Conservation (phyloP, 2,113 vertebrate species). For the Catharus minimus region DNA sequence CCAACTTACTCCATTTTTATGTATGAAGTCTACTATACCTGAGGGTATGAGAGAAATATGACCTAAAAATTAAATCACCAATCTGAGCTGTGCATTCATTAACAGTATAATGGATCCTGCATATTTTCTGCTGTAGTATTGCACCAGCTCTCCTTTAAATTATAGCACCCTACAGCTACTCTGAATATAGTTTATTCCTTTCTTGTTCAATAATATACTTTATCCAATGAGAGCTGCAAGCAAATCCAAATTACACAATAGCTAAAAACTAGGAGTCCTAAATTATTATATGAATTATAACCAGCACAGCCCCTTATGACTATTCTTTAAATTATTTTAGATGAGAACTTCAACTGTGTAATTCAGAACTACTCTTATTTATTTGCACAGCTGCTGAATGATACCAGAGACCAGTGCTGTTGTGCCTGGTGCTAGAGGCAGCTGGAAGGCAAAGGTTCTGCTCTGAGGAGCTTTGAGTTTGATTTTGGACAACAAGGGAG, state of each 20-base stretch:
- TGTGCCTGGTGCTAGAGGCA: not conserved
- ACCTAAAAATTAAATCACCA: conserved; percentile 47
- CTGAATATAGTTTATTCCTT: conserved; percentile 43
- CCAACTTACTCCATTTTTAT: not conserved
- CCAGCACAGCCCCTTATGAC: not conserved
- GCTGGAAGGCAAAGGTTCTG: not conserved
- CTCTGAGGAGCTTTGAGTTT: not conserved
- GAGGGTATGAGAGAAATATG: not conserved
- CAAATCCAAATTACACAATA: conserved; percentile 49
- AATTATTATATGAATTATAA: conserved; percentile 52
- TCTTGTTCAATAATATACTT: conserved; percentile 31
- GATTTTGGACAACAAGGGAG: not conserved
- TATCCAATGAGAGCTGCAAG: conserved; percentile 17
- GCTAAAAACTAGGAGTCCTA: conserved; percentile 20
- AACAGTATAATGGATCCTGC: conserved; percentile 23
- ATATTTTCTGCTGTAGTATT: conserved; percentile 19
- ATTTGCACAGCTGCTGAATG: not conserved
- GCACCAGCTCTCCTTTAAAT: conserved; percentile 33
- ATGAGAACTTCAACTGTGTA: not conserved
- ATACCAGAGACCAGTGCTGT: not conserved
- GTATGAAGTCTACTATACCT: conserved; percentile 1
- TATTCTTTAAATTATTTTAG: conserved; percentile 37
- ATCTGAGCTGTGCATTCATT: conserved; percentile 42
- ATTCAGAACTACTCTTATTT: conserved; percentile 15
- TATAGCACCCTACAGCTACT: conserved; percentile 39